These are phyloP conservation scores for Eretmochelys imbricata DNA, from an alignment of 2,113 vertebrate genomes.

Conservation along the genomic window DNA sequence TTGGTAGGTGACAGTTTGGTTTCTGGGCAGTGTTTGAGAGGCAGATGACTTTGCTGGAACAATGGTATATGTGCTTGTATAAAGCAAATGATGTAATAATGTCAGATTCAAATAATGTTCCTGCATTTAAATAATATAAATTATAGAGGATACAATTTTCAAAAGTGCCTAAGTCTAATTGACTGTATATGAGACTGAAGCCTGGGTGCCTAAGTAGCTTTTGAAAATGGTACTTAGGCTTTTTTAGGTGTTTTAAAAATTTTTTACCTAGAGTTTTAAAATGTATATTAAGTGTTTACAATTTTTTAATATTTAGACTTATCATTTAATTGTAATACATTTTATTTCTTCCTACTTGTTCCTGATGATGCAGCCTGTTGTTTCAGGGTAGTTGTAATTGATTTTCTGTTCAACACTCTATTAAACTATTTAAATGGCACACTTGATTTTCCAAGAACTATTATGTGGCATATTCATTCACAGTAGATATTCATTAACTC, in stretches of 20 bases:
- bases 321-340: neutral
- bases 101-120: neutral
- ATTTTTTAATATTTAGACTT: neutral
- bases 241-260: neutral
- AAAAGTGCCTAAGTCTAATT: neutral
- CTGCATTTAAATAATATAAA: neutral
- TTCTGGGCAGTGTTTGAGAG: neutral
- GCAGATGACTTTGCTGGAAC: neutral
- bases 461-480: neutral
- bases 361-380: neutral
- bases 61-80: accelerated
- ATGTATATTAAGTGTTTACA: neutral
- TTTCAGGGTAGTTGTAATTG: neutral
- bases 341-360: neutral
- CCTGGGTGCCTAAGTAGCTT: neutral
- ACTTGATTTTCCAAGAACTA: neutral
- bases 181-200: neutral
- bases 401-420: neutral
- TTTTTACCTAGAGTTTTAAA: neutral
- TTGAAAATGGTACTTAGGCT: neutral
- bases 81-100: neutral
- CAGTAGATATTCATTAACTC: neutral
- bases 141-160: neutral
- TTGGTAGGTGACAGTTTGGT: neutral
- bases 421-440: neutral